Evolutionary conservation across 2,888 invertebrate species (phyloP).

Genomic region (Thysanoteuthis rhombus): DNA sequence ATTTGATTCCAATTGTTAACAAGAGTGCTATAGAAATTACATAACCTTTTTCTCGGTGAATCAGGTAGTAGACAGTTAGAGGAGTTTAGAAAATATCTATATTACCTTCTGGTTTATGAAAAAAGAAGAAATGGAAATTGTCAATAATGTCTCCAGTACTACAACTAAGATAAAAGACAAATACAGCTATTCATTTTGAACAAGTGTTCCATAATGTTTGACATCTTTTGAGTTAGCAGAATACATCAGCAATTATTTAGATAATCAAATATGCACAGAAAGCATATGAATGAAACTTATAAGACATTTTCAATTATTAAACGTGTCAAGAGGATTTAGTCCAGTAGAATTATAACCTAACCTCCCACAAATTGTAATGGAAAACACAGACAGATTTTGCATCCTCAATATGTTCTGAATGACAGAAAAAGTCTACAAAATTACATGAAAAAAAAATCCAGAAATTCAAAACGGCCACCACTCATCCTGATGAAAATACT

Average conservation of each 20-base stretch:
- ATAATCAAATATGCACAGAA: neutral
- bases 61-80: neutral
- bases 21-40: neutral
- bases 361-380: too few species aligned
- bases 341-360: too few species aligned
- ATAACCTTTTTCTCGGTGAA: neutral
- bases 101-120: neutral
- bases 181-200: too few species aligned
- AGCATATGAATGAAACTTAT: neutral
- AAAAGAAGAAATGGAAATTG: neutral
- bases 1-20: neutral
- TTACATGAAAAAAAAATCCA: too few species aligned
- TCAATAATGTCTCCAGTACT: neutral
- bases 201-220: too few species aligned
- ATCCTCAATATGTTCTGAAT: too few species aligned
- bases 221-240: neutral
- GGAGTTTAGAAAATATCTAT: neutral
- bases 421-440: too few species aligned
- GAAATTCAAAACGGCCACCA: too few species aligned
- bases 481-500: too few species aligned
- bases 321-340: neutral
- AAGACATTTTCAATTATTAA: neutral
- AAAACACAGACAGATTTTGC: too few species aligned
- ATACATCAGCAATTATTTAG: too few species aligned
- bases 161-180: neutral